Percentiles rank a stretch among this genome's conserved stretches.
These are phyloP conservation scores for Hesperia comma DNA, from an alignment of 2,888 invertebrate species.

Conservation along the genomic window DNA sequence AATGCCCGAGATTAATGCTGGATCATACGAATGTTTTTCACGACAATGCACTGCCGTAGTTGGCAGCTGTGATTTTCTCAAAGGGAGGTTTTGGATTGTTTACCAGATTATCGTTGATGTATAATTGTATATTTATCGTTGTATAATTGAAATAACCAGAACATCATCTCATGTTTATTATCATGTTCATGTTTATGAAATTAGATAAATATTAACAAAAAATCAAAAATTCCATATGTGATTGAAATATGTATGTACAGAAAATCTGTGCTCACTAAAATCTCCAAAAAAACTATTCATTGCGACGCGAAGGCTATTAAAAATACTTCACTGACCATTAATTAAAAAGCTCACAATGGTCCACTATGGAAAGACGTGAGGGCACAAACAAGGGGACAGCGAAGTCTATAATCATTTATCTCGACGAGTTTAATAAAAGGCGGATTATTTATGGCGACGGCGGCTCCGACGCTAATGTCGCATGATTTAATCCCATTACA, in stretches of 20 bases:
- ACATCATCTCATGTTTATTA: too few relatives aligned
- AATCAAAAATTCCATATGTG: slow-evolving; percentile 1
- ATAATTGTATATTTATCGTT: background rate
- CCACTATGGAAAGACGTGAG: slow-evolving; percentile 43
- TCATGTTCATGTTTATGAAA: too few relatives aligned
- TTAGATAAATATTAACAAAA: background rate
- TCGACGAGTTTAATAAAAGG: slow-evolving; percentile 82
- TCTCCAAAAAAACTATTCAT: background rate
- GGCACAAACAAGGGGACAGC: slow-evolving; percentile 68
- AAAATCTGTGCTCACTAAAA: background rate
- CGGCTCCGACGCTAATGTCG: slow-evolving; percentile 69
- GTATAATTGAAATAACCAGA: too few relatives aligned
- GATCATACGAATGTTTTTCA: slow-evolving; percentile 38
- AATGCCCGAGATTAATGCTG: slow-evolving; percentile 57
- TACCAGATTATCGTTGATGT: slow-evolving; percentile 18
- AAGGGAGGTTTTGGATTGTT: slow-evolving; percentile 16
- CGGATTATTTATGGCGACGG: slow-evolving; percentile 80
- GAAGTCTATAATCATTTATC: slow-evolving; percentile 83
- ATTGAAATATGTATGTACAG: background rate
- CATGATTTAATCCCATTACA: slow-evolving; percentile 82
- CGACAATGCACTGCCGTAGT: slow-evolving; percentile 26
- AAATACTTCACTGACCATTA: slow-evolving; percentile 32
- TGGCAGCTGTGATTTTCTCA: slow-evolving; percentile 33
- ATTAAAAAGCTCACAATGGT: slow-evolving; percentile 44
- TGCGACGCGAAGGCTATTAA: slow-evolving; percentile 15